Conservation (phyloP, 2,113 vertebrate genomes). For the Lophura nycthemera region DNA sequence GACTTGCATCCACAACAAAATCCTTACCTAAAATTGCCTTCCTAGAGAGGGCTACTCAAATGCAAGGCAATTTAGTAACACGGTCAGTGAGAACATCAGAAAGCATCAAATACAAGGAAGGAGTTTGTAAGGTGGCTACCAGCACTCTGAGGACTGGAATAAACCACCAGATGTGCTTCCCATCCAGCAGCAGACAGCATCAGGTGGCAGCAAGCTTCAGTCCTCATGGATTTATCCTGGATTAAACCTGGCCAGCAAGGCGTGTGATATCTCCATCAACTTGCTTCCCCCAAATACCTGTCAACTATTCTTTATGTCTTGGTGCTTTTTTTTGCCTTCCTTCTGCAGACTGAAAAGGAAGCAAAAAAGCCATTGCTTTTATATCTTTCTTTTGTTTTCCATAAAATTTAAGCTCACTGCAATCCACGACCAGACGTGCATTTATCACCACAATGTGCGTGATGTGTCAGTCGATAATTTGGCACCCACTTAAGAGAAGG, state of each 20-base stretch:
- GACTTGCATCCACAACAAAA: neutral
- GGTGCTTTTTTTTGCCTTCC: neutral
- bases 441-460: conserved; percentile 3
- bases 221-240: neutral
- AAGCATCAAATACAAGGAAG: neutral
- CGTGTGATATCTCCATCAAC: neutral
- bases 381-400: neutral
- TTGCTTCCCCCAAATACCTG: neutral
- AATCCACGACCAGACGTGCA: conserved; percentile 1
- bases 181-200: neutral
- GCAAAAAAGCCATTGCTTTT: neutral
- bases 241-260: neutral
- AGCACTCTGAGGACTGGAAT: neutral
- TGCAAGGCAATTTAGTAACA: neutral
- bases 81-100: neutral
- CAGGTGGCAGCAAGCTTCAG: neutral
- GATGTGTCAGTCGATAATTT: conserved; percentile 56
- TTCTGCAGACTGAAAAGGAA: neutral
- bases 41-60: neutral
- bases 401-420: neutral
- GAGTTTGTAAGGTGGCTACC: neutral
- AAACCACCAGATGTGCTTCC: neutral
- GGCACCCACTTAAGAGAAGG: conserved; percentile 45
- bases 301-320: neutral
- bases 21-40: neutral